Conservation (phyloP, 2,888 invertebrate genomes). For the Tetranychus truncatus region DNA sequence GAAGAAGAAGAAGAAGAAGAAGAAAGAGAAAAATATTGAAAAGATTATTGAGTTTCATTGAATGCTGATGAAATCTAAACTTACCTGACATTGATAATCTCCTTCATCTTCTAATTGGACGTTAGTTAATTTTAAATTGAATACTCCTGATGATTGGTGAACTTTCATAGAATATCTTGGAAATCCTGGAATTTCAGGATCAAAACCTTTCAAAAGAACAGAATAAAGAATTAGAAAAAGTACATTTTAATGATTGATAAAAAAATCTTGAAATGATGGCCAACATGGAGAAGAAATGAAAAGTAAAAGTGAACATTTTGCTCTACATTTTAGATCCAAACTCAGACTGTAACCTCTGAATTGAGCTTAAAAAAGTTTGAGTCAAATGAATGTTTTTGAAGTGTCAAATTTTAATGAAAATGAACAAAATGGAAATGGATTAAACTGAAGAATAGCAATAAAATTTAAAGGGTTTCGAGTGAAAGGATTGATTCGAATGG, state of each 20-base stretch:
- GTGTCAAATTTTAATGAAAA: too few species aligned
- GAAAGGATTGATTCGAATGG: neutral
- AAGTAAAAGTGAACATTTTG: too few species aligned
- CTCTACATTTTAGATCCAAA: too few species aligned
- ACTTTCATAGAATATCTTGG: conserved; percentile 72
- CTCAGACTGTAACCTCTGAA: too few species aligned
- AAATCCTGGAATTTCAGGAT: conserved; percentile 46
- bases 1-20: too few species aligned
- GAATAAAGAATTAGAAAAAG: neutral
- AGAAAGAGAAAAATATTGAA: neutral
- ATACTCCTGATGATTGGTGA: conserved; percentile 59
- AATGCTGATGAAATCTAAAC: neutral
- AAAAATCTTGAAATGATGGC: too few species aligned
- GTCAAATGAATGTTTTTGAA: too few species aligned
- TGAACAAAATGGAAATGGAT: too few species aligned
- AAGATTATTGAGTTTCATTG: neutral
- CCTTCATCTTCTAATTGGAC: conserved; percentile 78
- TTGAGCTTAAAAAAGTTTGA: too few species aligned
- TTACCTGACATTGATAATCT: conserved; percentile 85
- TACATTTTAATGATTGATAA: neutral
- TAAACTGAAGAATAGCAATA: too few species aligned
- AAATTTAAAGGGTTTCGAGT: too few species aligned
- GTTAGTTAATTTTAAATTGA: conserved; percentile 70
- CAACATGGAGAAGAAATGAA: too few species aligned
- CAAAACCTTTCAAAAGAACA: conserved; percentile 33